Conservation (phyloP, 2,797 vertebrate genomes). For the Parauchenoglanis punctatus region DNA sequence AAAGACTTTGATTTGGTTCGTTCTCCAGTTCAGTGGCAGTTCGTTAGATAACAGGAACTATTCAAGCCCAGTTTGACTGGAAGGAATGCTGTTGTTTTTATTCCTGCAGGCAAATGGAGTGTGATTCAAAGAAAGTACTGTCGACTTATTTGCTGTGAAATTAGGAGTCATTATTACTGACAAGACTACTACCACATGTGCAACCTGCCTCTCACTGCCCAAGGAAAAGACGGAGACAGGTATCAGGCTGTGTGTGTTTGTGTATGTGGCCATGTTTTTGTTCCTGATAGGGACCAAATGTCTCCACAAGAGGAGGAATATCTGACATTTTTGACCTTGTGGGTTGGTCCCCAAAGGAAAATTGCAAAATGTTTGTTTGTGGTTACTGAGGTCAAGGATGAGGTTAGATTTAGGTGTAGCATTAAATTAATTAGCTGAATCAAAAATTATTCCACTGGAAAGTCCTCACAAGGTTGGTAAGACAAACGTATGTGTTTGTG, state of each 20-base stretch:
- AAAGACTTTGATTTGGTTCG: constrained; percentile 48
- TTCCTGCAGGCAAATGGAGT: constrained; percentile 61
- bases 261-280: constrained; percentile 14
- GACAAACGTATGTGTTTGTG: not conserved
- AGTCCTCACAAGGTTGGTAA: not conserved
- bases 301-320: not conserved
- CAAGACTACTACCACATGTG: constrained; percentile 70
- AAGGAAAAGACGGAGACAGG: constrained; percentile 59
- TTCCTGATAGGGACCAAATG: not conserved
- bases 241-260: constrained; percentile 15
- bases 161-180: constrained; percentile 69
- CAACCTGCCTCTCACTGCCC: constrained; percentile 65
- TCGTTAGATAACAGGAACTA: constrained; percentile 64
- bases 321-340: not conserved
- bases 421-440: not conserved
- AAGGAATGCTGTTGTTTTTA: constrained; percentile 64
- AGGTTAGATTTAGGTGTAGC: not conserved
- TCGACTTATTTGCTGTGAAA: constrained; percentile 75
- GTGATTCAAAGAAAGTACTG: constrained; percentile 70
- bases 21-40: constrained; percentile 61
- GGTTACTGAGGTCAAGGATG: not conserved
- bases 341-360: not conserved
- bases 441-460: not conserved
- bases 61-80: constrained; percentile 61
- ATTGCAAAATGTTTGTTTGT: not conserved